phyloP scores from a whole-genome alignment of 2,113 vertebrate genomes.

The Thermophis baileyi region DNA sequence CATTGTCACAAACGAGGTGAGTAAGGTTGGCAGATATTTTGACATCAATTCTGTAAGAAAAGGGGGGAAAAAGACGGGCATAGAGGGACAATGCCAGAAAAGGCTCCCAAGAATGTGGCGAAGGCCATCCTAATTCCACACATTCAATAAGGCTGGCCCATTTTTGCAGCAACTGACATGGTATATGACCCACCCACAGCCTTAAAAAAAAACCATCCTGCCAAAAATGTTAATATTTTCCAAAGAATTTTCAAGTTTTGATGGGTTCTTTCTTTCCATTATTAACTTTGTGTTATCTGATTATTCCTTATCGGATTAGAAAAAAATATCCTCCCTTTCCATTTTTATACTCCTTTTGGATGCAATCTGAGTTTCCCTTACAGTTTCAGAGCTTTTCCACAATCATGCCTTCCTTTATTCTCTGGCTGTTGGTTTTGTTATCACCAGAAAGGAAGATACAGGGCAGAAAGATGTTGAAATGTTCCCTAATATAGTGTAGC shows the following conservation, averaged over 20 bases:
- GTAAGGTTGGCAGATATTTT: not conserved
- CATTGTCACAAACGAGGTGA: slow-evolving; percentile 6
- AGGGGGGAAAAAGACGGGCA: not conserved
- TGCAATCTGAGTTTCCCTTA: not conserved
- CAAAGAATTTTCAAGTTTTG: not conserved
- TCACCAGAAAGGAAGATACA: not conserved
- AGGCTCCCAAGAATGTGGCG: not conserved
- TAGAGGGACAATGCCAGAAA: not conserved
- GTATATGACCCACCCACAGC: not conserved
- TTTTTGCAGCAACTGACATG: not conserved
- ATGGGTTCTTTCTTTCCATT: not conserved
- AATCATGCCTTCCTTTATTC: not conserved
- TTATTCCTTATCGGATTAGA: not conserved
- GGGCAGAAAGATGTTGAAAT: not conserved
- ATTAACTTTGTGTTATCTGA: not conserved
- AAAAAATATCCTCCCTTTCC: not conserved
- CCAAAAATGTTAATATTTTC: not conserved
- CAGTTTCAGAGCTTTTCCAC: not conserved
- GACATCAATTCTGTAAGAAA: not conserved
- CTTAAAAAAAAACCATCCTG: not conserved
- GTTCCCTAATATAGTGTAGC: not conserved
- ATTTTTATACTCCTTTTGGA: not conserved
- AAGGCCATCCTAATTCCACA: not conserved
- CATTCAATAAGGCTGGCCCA: no score
- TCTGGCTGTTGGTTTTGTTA: not conserved